phyloP scores from a whole-genome alignment of 2,797 vertebrate species.

The Adelosebastes latens region DNA sequence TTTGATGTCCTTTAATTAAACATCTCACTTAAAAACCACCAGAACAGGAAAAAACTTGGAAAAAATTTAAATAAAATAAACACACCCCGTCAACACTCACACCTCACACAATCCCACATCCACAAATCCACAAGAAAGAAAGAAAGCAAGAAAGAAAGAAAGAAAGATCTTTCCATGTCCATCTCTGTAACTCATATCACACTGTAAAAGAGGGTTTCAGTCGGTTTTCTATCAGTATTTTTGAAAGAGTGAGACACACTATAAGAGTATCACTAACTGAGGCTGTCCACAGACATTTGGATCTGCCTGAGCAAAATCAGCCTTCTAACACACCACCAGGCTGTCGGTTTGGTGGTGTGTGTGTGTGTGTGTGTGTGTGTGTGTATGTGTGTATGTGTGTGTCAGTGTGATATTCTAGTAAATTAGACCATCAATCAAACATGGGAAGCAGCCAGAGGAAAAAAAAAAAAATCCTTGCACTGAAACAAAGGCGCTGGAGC shows the following conservation, averaged over 20 bases:
- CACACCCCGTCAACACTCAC: too few relatives aligned
- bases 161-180: not conserved
- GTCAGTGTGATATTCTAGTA: slow-evolving; percentile 77
- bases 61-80: too few relatives aligned
- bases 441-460: slow-evolving; percentile 63
- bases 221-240: slow-evolving; percentile 12
- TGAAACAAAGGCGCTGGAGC: slow-evolving; percentile 73
- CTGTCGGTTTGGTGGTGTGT: slow-evolving; percentile 23
- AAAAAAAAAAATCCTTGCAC: slow-evolving; percentile 55
- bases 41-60: not conserved
- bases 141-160: not conserved
- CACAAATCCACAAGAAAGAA: not conserved
- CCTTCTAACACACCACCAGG: slow-evolving; percentile 25
- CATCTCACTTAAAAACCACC: not conserved
- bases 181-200: not conserved
- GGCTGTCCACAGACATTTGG: slow-evolving; percentile 51
- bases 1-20: not conserved
- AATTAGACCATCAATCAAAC: slow-evolving; percentile 86
- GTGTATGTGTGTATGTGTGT: slow-evolving; percentile 26
- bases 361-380: slow-evolving; percentile 34
- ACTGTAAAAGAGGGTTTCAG: not conserved
- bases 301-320: slow-evolving; percentile 33
- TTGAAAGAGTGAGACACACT: slow-evolving; percentile 22
- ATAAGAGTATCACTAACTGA: slow-evolving; percentile 41
- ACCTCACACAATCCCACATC: too few relatives aligned